Evolutionary conservation across 2,797 vertebrate species (phyloP), one percentile per base, ranked within the genome.

Genomic region (Hemibagrus guttatus): DNA sequence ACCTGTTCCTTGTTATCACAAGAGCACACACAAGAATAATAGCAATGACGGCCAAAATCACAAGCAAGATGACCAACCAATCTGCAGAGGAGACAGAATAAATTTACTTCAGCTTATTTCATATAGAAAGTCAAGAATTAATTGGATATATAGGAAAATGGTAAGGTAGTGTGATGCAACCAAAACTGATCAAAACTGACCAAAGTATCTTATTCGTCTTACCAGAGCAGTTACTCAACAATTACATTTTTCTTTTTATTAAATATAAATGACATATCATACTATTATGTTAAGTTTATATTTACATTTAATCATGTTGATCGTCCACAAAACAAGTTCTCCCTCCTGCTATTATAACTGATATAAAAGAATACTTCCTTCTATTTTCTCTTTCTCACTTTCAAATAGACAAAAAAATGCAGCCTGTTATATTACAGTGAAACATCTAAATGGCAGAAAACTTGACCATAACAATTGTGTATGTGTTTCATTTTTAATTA

Each of bases 1-100:
- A 96, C 96, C 94, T 95, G 72, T 95, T 95, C 85, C 92, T 94
- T 80, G 91, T 95, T 31, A 87, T 92, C 26, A 94, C 85, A 54
- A 66, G 89, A 19, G 66, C 89, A 69, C 93, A 95, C 4, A 94
- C 54, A 6, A 95, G 72, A 39, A 96, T 63, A 88, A 95, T 91
- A n/a, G 78, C 86, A 58, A 69, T 82, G 23, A 96, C 88, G 14
- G 92, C 91, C 58, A 92, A 78, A 21, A 95, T 66, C 68, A 93
- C 92, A 12, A 56, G 1, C 2, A 95, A 0, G 80, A 96, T 92
- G 12, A 96, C 87, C 88, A 95, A 81, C 95, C 93, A 95, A 88
- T 94, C 96, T 96, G 88, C 3, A 91, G 81, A 89, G 21, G 86
- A 84, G 7, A 76, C 83, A 68, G 13, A 42, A 42, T 3, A 74